Evolutionary conservation across 2,888 invertebrate species (phyloP), one percentile per base, ranked within the genome.

Genomic region (Chirona hameri): DNA sequence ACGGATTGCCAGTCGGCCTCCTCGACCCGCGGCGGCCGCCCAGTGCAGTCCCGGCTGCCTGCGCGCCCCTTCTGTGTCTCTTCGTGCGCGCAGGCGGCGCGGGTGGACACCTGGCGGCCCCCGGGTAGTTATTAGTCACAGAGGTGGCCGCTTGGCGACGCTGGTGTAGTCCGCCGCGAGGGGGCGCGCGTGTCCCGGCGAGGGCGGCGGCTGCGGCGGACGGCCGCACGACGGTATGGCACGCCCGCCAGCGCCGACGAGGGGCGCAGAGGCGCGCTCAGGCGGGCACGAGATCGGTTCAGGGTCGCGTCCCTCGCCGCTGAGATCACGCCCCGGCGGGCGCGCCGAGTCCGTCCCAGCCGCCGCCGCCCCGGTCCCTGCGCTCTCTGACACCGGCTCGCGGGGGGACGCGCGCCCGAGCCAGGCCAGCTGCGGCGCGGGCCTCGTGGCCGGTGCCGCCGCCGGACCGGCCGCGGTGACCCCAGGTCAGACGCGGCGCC

Each of bases 221-320:
- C 31, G 10, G 72, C 72, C 65, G 65, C 69, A 14, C n/a, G 69
- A 15, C 69, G 69, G 31, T 14, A 2, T 5, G 31, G 72, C 72
- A 29, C 72, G 31, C 72, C 72, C 18, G 72, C 72, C 31, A 31
- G 72, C 31, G 72, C 72, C 72, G 72, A 18, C 31, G 72, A 72
- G 72, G 31, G 27, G 31, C 72, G 72, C 31, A 14, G 72, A 72
- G 31, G 72, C 72, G 15, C 69, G 72, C 72, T 72, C 65, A 65
- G 72, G 72, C 72, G 27, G 72, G 72, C 72, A 31, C 72, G 5
- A 15, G 31, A 72, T 72, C 72, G 72, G 72, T 72, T 72, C 72
- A 72, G 72, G 72, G 72, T 72, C 72, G 31, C 72, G 72, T 29
- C 27, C 31, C 72, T 72, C 72, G 31, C 72, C 18, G 72, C 72